phyloP scores from a whole-genome alignment of 2,888 invertebrate species.

The Celastrina argiolus region DNA sequence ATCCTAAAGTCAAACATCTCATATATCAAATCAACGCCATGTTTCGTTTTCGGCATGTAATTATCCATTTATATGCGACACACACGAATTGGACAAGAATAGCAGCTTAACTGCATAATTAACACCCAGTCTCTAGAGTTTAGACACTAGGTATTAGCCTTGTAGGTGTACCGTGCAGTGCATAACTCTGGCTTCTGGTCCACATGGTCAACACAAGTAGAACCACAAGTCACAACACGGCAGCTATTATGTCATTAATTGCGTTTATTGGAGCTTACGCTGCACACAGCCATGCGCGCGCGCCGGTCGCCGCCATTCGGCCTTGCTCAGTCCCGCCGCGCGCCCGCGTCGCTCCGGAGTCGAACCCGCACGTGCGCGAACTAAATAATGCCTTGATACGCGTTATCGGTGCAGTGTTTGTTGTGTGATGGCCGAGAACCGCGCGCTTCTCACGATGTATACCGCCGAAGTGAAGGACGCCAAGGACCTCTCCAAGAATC shows the following conservation, averaged over 20 bases:
- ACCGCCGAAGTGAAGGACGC: slow-evolving; percentile 55
- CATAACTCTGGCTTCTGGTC: no score
- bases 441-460: slow-evolving; percentile 64
- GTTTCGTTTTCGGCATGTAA: no score
- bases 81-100: no score
- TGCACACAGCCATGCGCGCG: slow-evolving; percentile 34
- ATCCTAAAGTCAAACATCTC: no score
- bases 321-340: slow-evolving; percentile 32
- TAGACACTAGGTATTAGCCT: no score
- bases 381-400: slow-evolving; percentile 58
- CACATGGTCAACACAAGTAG: background rate
- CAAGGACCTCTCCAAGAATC: slow-evolving; percentile 65
- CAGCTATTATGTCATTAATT: slow-evolving; percentile 15
- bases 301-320: slow-evolving; percentile 49
- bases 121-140: no score
- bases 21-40: no score
- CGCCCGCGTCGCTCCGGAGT: background rate
- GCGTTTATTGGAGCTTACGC: background rate
- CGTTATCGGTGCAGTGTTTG: slow-evolving; percentile 41
- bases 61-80: no score
- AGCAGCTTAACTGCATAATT: no score
- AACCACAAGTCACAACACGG: background rate
- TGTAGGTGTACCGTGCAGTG: no score
- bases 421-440: slow-evolving; percentile 65
- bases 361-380: slow-evolving; percentile 47